Percentiles rank a stretch among this genome's conserved stretches.
These are phyloP conservation scores for Andrena praecox DNA, from an alignment of 2,888 invertebrate species.

Conservation along the genomic window DNA sequence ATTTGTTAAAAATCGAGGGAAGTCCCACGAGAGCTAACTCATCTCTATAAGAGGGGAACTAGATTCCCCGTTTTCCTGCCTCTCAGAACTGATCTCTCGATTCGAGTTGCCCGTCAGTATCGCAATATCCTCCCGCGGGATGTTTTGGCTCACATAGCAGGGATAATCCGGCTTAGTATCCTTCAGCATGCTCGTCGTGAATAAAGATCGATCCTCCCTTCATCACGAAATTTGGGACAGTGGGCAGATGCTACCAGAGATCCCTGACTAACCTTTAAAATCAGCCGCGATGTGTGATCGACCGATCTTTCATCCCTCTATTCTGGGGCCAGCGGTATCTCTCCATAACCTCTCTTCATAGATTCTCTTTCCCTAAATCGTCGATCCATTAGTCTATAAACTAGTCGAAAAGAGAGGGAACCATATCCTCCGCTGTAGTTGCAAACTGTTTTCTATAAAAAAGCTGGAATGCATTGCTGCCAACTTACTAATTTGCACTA, in stretches of 20 bases:
- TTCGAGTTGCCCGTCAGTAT: constrained; percentile 20
- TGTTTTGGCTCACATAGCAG: constrained; percentile 79
- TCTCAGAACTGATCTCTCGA: background rate
- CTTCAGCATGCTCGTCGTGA: constrained; percentile 73
- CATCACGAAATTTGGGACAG: constrained; percentile 66
- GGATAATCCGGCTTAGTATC: constrained; percentile 84
- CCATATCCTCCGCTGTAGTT: too few species aligned
- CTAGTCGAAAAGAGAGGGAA: too few species aligned
- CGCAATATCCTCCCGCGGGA: constrained; percentile 67
- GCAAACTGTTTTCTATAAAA: too few species aligned
- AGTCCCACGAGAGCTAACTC: background rate
- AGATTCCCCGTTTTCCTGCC: constrained; percentile 14
- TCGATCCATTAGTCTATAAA: too few species aligned
- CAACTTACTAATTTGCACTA: background rate
- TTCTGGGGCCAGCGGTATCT: too few species aligned
- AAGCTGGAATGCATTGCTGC: too few species aligned
- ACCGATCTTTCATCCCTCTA: constrained; percentile 19
- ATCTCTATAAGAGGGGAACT: background rate
- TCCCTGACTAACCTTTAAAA: constrained; percentile 57
- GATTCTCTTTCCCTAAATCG: too few species aligned
- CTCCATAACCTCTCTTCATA: too few species aligned
- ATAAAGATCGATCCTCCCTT: constrained; percentile 71
- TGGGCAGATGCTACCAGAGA: constrained; percentile 75
- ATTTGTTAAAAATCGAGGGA: background rate
- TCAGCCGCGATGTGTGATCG: constrained; percentile 37